phyloP scores from a whole-genome alignment of 2,888 invertebrate species.

The Chymomyza caudatula region DNA sequence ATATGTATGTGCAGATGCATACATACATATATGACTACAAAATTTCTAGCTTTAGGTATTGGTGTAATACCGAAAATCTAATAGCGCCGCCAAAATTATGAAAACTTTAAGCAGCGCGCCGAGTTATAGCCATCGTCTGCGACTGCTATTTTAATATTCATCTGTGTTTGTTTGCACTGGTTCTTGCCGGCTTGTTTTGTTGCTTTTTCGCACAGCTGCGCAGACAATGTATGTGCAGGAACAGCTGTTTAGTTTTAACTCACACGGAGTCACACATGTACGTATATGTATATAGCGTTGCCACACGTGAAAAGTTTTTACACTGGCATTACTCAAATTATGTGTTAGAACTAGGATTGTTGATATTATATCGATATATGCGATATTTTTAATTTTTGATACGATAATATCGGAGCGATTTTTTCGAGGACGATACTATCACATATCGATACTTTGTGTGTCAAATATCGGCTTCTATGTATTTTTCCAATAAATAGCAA shows the following conservation, averaged over 20 bases:
- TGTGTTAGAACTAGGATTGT: no score
- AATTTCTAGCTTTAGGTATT: constrained; percentile 28
- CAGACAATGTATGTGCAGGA: neutral
- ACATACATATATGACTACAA: neutral
- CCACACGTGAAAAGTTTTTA: no score
- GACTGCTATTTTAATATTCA: constrained; percentile 47
- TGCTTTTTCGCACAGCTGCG: constrained; percentile 7
- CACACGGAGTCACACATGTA: no score
- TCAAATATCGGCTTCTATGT: no score
- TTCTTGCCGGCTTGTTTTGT: constrained; percentile 60
- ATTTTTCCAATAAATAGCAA: no score
- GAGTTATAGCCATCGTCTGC: constrained; percentile 27
- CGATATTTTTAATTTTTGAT: no score
- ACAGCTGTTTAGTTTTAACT: neutral
- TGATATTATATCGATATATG: no score
- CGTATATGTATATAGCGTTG: no score
- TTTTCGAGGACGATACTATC: no score
- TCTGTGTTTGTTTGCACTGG: constrained; percentile 29
- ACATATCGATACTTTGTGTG: no score
- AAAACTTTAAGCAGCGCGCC: constrained; percentile 27
- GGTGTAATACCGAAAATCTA: constrained; percentile 49
- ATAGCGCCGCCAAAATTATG: constrained; percentile 61
- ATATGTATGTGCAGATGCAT: constrained; percentile 28
- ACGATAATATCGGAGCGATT: no score
- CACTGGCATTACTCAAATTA: no score